These are phyloP conservation scores for Cheilosia impressa DNA, from an alignment of 2,888 invertebrate species.

Conservation along the genomic window DNA sequence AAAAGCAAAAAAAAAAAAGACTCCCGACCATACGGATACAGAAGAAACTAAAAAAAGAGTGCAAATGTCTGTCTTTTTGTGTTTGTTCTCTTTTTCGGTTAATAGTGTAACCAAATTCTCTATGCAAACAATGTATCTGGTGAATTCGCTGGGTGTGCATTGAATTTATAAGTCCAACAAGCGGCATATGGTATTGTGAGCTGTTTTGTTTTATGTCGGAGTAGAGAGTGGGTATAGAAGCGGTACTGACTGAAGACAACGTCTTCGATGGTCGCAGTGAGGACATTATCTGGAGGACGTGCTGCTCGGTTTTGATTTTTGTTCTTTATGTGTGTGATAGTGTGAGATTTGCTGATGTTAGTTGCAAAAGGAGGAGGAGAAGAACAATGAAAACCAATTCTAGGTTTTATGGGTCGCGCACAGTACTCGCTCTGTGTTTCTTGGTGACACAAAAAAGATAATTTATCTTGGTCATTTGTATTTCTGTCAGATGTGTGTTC, in stretches of 20 bases:
- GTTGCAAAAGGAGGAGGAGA: background rate
- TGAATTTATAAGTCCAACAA: constrained; percentile 34
- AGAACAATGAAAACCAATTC: constrained; percentile 32
- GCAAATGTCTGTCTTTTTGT: constrained; percentile 21
- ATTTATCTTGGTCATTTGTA: constrained; percentile 68
- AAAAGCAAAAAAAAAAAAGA: background rate
- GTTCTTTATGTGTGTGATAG: background rate
- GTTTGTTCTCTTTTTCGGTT: constrained; percentile 33
- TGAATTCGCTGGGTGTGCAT: constrained; percentile 52
- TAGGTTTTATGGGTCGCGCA: constrained; percentile 60
- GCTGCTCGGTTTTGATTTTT: constrained; percentile 5
- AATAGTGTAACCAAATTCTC: constrained; percentile 25
- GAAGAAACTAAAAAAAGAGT: constrained; percentile 13
- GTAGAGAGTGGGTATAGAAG: background rate
- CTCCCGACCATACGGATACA: background rate
- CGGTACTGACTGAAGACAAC: background rate
- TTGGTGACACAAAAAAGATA: constrained; percentile 60
- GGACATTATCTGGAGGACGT: constrained; percentile 47
- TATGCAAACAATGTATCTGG: constrained; percentile 65
- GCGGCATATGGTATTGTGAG: background rate
- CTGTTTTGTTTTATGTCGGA: background rate
- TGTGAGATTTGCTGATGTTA: background rate
- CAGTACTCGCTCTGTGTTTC: background rate
- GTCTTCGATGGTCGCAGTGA: constrained; percentile 36
- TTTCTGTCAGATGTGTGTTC: constrained; percentile 56